Evolutionary conservation across 2,113 vertebrate genomes (phyloP), one percentile per base, ranked within the genome.

Genomic region (Brachypteracias leptosomus): DNA sequence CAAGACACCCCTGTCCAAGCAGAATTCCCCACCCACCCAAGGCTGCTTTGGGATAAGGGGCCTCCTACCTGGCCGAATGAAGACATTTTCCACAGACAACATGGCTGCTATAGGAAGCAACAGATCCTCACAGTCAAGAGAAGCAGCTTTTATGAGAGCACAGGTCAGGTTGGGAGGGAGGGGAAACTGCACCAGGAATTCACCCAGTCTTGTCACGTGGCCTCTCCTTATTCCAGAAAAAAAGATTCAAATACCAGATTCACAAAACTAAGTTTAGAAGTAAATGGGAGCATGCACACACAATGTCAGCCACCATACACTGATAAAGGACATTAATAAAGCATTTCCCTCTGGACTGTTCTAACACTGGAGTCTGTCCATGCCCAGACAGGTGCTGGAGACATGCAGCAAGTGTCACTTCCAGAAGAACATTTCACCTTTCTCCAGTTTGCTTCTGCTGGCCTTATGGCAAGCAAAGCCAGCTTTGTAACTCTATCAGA

Each of bases 61-160:
- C 2, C 81, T 66, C 93, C 91, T 97, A 99, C 99, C 99, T 98
- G 99, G 99, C 46, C 99, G 98, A 94, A 99, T 99, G 96, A 99
- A 99, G 97, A 99, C 98, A 49, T 99, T 99, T 96, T 99, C 99
- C 75, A 99, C 99, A 4, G 99, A 99, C 26, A 99, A 88, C 99
- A 99, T 99, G 67, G 99, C 99, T 21, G 99, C 99, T 74, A 99
- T 98, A 35, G 99, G 98, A 38, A 99, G 99, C 88, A 99, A 97
- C 36, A 99, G 93, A 91, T 99, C 98, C 95, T 99, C 98, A 95
- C 98, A 99, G 78, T 98, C 98, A 3, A 99, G 93, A 38, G 99
- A 98, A 25, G 99, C 98, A 28, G 99, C 98, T 97, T 99, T 99
- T 46, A 99, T 98, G 75, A 99, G 76, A 16, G 99, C 99, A 95